These are phyloP conservation scores for Drosophila grimshawi DNA, from an alignment of 1,140 invertebrate genomes.

Conservation along the genomic window DNA sequence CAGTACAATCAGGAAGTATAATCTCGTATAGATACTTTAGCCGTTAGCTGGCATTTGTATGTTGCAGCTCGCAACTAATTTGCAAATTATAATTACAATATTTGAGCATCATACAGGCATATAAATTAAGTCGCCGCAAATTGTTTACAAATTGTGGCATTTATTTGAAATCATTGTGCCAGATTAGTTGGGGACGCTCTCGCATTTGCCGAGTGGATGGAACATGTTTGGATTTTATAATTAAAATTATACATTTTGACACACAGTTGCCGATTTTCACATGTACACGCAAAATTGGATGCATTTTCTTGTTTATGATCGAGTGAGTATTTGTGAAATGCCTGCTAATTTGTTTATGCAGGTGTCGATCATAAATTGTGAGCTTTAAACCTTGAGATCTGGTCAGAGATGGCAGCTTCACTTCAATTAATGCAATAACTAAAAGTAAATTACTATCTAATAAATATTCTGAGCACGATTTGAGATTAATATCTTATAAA, in stretches of 20 bases:
- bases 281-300: conserved; percentile 1
- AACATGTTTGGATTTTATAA: conserved; percentile 36
- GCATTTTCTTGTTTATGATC: background rate
- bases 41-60: conserved; percentile 27
- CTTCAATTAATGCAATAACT: background rate
- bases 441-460: no score
- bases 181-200: conserved; percentile 38
- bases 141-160: conserved; percentile 69
- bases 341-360: background rate
- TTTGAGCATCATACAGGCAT: conserved; percentile 3
- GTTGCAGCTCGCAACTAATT: conserved; percentile 33
- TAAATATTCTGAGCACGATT: no score
- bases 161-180: conserved; percentile 55
- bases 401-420: background rate
- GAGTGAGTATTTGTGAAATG: background rate
- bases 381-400: background rate
- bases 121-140: conserved; percentile 45
- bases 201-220: conserved; percentile 21
- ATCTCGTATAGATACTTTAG: conserved; percentile 35
- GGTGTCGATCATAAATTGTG: conserved; percentile 13
- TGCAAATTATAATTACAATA: conserved; percentile 47
- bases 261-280: conserved; percentile 26
- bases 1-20: conserved; percentile 45
- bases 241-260: conserved; percentile 37
- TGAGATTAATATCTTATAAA: no score